Conservation (phyloP, 2,113 vertebrate genomes). For the Uria aalge region DNA sequence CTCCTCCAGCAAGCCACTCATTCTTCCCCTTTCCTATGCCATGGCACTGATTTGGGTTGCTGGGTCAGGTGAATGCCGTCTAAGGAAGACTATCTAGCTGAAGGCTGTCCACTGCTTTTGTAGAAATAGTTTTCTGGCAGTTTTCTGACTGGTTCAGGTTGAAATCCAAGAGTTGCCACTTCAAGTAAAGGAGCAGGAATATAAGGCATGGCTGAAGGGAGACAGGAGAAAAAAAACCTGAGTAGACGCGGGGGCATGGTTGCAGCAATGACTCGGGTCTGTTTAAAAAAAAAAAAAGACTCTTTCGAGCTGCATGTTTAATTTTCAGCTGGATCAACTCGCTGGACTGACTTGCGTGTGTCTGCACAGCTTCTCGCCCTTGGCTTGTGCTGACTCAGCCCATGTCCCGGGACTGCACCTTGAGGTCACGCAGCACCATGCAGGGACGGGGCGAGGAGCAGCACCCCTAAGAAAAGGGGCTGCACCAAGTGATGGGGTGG, state of each 20-base stretch:
- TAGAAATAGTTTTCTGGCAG: background rate
- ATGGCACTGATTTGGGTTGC: accelerated
- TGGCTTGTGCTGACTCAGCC: background rate
- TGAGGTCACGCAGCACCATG: background rate
- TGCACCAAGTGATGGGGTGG: accelerated
- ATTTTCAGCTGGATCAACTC: background rate
- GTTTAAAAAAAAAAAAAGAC: background rate
- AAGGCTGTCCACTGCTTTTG: background rate
- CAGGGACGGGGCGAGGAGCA: background rate
- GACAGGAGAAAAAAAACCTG: background rate
- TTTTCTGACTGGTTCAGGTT: background rate
- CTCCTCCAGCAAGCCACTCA: background rate
- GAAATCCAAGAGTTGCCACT: background rate
- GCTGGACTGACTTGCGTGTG: background rate
- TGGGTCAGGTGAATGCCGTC: background rate
- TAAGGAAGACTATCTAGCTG: background rate
- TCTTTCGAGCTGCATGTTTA: background rate
- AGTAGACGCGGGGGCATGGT: background rate
- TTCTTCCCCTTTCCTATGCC: background rate
- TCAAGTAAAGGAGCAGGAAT: background rate
- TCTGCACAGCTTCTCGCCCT: background rate
- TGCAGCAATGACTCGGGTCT: background rate
- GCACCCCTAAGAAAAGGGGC: background rate
- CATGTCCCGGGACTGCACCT: background rate
- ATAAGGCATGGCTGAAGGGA: background rate